These are phyloP conservation scores for Chiloscyllium plagiosum DNA, from an alignment of 2,113 vertebrate genomes.

Conservation along the genomic window DNA sequence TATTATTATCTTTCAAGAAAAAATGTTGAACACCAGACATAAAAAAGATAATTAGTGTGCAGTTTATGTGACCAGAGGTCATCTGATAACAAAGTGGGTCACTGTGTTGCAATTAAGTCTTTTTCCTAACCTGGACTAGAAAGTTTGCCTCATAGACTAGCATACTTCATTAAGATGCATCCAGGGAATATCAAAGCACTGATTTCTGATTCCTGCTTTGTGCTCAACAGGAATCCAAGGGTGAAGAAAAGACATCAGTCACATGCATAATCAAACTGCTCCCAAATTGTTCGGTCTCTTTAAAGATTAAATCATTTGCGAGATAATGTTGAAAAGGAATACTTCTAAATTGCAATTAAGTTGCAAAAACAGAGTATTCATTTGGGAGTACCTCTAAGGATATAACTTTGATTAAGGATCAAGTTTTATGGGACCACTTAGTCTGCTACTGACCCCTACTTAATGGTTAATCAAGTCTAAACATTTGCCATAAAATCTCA, in stretches of 20 bases:
- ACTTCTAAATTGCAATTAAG: not conserved
- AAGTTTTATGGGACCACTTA: not conserved
- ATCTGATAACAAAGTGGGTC: not conserved
- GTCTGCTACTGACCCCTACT: not conserved
- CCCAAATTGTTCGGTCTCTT: not conserved
- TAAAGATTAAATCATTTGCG: not conserved
- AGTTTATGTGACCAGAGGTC: not conserved
- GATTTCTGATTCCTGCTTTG: not conserved
- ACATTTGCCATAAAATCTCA: not conserved
- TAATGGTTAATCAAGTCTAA: not conserved
- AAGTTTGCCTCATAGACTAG: not conserved
- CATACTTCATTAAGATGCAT: not conserved
- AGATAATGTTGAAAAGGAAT: not conserved
- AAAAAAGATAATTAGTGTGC: not conserved
- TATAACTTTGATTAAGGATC: not conserved
- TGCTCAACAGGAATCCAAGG: not conserved
- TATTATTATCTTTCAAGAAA: not conserved
- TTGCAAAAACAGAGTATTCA: not conserved
- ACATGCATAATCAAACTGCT: not conserved
- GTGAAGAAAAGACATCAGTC: not conserved
- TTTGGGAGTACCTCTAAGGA: not conserved
- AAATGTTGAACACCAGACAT: not conserved
- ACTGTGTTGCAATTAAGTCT: not conserved
- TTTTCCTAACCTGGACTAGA: not conserved
- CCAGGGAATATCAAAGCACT: not conserved